These are phyloP conservation scores for Orthosia gracilis DNA, from an alignment of 2,888 invertebrate species.

Conservation along the genomic window DNA sequence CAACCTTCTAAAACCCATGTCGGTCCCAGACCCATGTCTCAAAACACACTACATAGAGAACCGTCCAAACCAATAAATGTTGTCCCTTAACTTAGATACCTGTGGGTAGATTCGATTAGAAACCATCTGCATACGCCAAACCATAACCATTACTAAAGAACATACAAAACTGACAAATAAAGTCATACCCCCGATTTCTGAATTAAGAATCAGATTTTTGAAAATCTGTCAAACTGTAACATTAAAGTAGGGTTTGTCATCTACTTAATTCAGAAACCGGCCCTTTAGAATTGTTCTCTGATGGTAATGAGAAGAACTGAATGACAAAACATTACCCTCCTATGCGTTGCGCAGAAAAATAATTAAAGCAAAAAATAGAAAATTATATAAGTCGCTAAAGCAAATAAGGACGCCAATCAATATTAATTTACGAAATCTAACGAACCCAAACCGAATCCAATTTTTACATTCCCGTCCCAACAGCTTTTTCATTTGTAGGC, in stretches of 20 bases:
- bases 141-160: neutral
- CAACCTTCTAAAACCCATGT: conserved; percentile 31
- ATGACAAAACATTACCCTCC: neutral
- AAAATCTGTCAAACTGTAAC: too few relatives aligned
- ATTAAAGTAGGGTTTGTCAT: too few relatives aligned
- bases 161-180: neutral
- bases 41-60: conserved; percentile 21
- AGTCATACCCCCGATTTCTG: too few relatives aligned
- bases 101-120: neutral
- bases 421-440: conserved; percentile 8
- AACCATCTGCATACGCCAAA: neutral
- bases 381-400: neutral
- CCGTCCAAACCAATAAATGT: conserved; percentile 10
- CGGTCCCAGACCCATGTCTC: conserved; percentile 33
- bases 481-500: conserved; percentile 55
- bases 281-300: neutral
- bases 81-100: conserved; percentile 8
- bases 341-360: too few relatives aligned
- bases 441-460: conserved; percentile 26
- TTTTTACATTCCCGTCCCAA: conserved; percentile 38
- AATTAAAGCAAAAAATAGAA: too few relatives aligned
- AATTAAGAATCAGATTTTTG: too few relatives aligned
- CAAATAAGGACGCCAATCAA: conserved; percentile 7
- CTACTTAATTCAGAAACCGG: too few relatives aligned
- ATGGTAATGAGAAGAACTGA: neutral